phyloP scores from a whole-genome alignment of 2,113 vertebrate genomes.

The Cinclus mexicanus region DNA sequence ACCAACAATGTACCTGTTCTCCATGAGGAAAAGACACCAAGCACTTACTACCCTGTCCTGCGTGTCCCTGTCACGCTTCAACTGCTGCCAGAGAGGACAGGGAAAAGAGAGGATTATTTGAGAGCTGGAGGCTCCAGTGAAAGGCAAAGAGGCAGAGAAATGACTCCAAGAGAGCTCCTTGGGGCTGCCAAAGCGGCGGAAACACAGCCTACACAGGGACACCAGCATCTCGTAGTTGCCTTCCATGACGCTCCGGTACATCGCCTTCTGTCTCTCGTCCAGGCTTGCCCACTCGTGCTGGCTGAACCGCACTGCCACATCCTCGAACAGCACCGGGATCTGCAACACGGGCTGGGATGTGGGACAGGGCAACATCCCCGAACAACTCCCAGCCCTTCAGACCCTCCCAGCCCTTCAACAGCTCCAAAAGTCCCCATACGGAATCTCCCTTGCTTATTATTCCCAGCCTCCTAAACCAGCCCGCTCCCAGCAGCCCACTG shows the following conservation, averaged over 20 bases:
- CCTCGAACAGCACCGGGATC: conserved; percentile 59
- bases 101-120: background rate
- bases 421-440: background rate
- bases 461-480: background rate
- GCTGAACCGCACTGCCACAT: conserved; percentile 55
- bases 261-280: conserved; percentile 66
- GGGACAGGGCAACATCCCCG: background rate
- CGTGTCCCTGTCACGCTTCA: background rate
- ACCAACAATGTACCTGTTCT: background rate
- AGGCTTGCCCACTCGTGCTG: conserved; percentile 63
- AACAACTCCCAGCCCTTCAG: background rate
- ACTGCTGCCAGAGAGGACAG: background rate
- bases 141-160: background rate
- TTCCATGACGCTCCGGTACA: conserved; percentile 68
- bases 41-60: background rate
- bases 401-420: background rate
- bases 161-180: background rate
- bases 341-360: background rate
- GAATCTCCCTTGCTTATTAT: too few species aligned
- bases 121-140: background rate
- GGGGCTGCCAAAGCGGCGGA: background rate
- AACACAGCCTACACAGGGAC: conserved; percentile 69
- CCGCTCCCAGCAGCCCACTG: background rate
- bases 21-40: background rate
- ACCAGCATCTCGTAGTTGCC: conserved; percentile 70